Evolutionary conservation across 1,140 invertebrate genomes (phyloP), one percentile per base, ranked within the genome.

Genomic region (Nasonia longicornis): DNA sequence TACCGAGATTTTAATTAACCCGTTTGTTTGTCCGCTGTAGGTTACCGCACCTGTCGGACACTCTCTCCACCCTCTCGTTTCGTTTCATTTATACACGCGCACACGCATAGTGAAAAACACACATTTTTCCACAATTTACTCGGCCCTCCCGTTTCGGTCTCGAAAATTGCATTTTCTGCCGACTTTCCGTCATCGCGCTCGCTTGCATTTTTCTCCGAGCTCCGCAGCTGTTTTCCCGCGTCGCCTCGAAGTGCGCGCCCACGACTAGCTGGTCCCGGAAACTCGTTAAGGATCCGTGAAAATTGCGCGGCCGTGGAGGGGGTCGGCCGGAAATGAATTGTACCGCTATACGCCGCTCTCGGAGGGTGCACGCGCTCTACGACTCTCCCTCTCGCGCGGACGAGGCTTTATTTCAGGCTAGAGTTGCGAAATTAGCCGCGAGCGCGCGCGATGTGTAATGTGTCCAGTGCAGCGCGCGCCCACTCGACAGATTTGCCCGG

Each of bases 221-320:
- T 29, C 31, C 26, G 22, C 2, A 0, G 22, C 67, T 35, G 12
- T 52, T 52, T 14, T 20, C 16, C 2, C 22, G 2, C 16, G 4
- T 35, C 31, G 31, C 31, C 3, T 35, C 31, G 31, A 35, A 35
- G 42, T 48, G 66, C 42, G 26, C 75, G n/a, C 75, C 8, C 38
- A 20, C 35, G 38, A 22, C 3, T 10, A 29, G 22, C 4, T 22
- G 6, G 3, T 12, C 63, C 10, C 72, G 79, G 78, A 78, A 85
- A 82, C 85, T 86, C 84, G 85, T 86, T 86, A 86, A 86, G 85
- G 80, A 83, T 78, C 82, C 81, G 84, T 85, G 85, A 86, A 86
- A 86, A 86, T 85, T 86, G 84, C 80, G 83, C 80, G 80, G 84
- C 77, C 45, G 29, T n/a, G 35, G 22, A 26, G 3, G 14, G 11